phyloP scores from a whole-genome alignment of 2,797 vertebrate genomes.

The Tachyglossus aculeatus region DNA sequence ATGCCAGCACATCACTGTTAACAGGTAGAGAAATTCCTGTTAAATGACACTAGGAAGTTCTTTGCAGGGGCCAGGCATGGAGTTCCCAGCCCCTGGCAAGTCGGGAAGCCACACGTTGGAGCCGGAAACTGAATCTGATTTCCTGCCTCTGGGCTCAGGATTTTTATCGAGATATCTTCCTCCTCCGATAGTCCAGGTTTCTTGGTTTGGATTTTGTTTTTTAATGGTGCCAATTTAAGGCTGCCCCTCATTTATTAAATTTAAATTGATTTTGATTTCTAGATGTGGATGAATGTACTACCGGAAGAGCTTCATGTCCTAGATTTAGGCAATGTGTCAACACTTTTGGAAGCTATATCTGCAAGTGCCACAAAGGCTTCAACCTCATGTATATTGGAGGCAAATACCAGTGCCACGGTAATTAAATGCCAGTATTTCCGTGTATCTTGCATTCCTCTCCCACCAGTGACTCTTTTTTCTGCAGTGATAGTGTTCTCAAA shows the following conservation, averaged over 20 bases:
- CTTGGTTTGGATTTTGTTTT: too few species aligned
- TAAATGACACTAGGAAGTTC: too few species aligned
- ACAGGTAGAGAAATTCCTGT: too few species aligned
- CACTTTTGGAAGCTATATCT: slow-evolving; percentile 97
- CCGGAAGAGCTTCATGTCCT: slow-evolving; percentile 87
- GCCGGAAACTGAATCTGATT: too few species aligned
- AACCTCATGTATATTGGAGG: slow-evolving; percentile 92
- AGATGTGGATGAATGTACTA: slow-evolving; percentile 94
- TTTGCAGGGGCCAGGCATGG: too few species aligned
- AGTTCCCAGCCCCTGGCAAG: too few species aligned
- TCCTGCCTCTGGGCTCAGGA: too few species aligned
- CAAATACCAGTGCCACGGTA: slow-evolving; percentile 94
- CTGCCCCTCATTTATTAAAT: neutral
- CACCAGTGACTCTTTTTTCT: neutral
- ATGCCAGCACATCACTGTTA: too few species aligned
- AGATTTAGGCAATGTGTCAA: slow-evolving; percentile 93
- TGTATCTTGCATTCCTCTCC: neutral
- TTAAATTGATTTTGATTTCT: slow-evolving; percentile 42
- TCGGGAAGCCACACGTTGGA: too few species aligned
- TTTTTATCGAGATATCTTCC: too few species aligned
- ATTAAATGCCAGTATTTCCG: neutral
- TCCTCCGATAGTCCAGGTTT: too few species aligned
- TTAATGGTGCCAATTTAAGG: neutral
- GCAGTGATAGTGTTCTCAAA: too few species aligned
- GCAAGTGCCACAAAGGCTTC: slow-evolving; percentile 94